A percentile compares a stretch with the other conserved stretches of the same genome.
Conservation (phyloP, 2,113 vertebrate genomes). For the Edolisoma coerulescens region DNA sequence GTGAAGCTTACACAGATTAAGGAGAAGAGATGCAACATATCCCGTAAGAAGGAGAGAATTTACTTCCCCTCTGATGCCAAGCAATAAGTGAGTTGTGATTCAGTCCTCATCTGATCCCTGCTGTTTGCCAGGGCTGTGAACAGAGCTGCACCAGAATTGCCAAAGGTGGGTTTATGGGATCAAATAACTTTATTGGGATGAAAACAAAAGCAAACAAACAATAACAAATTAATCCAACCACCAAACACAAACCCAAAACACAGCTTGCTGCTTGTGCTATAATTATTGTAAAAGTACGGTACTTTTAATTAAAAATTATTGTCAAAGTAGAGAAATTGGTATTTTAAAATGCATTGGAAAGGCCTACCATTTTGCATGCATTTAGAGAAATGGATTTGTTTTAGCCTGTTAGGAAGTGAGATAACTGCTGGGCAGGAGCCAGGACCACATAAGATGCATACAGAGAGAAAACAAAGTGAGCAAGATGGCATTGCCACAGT, state of each 20-base stretch:
- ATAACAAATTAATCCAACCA: neutral
- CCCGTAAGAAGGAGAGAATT: neutral
- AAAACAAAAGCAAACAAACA: neutral
- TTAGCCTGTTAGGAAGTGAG: neutral
- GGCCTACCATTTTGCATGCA: neutral
- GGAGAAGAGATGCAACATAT: neutral
- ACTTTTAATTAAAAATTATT: neutral
- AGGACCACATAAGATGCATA: neutral
- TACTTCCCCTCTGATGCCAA: neutral
- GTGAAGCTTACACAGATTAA: neutral
- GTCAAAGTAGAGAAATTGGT: neutral
- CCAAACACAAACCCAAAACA: neutral
- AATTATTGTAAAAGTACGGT: neutral
- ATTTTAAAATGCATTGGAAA: neutral
- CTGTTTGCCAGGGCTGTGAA: fast-evolving
- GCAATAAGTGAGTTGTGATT: neutral
- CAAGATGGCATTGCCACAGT: neutral
- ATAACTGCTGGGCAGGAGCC: neutral
- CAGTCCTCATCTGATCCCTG: neutral
- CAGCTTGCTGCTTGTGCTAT: neutral
- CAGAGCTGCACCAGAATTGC: neutral
- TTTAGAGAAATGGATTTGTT: neutral
- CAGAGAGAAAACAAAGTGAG: neutral
- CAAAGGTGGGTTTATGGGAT: neutral
- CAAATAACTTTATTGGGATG: neutral